phyloP scores from a whole-genome alignment of 2,113 vertebrate genomes.

The Hyaena hyaena region DNA sequence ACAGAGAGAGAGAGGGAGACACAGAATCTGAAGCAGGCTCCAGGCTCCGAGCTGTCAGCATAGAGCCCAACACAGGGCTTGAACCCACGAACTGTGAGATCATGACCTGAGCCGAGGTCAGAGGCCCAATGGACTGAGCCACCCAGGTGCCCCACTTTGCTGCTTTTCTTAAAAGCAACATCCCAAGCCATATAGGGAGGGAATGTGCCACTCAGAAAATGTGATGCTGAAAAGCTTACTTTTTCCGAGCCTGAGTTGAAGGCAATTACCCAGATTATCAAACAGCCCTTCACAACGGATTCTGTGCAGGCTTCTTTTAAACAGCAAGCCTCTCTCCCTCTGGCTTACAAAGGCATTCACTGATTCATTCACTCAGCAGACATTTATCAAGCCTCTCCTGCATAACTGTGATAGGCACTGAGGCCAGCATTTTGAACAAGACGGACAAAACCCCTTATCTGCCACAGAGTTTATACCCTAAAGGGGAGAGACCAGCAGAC shows the following conservation, averaged over 20 bases:
- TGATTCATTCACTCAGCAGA: neutral
- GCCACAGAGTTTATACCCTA: neutral
- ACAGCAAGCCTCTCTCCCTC: neutral
- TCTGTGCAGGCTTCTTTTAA: neutral
- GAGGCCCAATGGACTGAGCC: too few relatives aligned
- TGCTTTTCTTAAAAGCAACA: neutral
- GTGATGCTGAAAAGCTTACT: neutral
- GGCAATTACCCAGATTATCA: neutral
- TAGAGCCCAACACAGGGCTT: too few relatives aligned
- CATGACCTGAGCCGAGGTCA: too few relatives aligned
- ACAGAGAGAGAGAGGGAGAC: too few relatives aligned
- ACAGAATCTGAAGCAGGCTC: too few relatives aligned
- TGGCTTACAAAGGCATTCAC: neutral
- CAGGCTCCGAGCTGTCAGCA: too few relatives aligned
- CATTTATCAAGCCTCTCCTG: neutral
- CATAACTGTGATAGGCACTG: fast-evolving
- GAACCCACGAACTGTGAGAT: too few relatives aligned
- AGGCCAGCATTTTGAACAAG: neutral
- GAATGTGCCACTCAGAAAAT: fast-evolving
- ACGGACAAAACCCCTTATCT: neutral
- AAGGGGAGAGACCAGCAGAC: fast-evolving
- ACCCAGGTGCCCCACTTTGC: neutral
- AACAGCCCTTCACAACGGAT: neutral
- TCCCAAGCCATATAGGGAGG: neutral
- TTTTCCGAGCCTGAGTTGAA: neutral